Base-by-base conservation (phyloP, 2,797 vertebrate genomes). In the Halcyon smyrnensis region DNA sequence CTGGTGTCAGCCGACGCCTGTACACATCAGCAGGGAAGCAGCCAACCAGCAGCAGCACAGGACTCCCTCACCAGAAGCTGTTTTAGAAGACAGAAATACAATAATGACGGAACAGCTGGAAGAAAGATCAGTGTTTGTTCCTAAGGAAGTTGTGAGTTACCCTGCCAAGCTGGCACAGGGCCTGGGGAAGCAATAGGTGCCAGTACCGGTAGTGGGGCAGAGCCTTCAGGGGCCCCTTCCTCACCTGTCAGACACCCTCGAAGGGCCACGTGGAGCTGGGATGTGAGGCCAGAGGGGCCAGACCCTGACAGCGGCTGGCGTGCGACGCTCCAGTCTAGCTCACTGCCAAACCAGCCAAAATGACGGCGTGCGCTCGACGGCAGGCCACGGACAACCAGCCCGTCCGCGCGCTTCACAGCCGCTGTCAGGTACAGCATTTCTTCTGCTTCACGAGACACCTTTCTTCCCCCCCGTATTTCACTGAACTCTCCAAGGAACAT, bases 151-250 rank as follows among this genome's bases (percentile, higher is more conserved):
- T 28, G 4, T 12, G 4, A 37, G 71, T 27, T 36, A n/a, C 10
- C 10, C 15, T 0, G 9, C 12, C 37, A 11, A 21, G 65, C 0
- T 12, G 46, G 46, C 53, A 32, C 2, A 15, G 12, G 46, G 59
- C 53, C 41, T 3, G 18, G 12, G 46, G 59, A 34, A 76, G 41
- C 15, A 8, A 20, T 7, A 8, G 48, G 51, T 30, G 39, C 0
- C 5, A 3, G 25, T 9, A 21, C 14, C 6, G 0, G 0, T 17
- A 36, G 41, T 23, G 59, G 15, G 46, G 8, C 46, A 32, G 53
- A 43, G 41, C 28, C 36, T 21, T 62, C 28, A 24, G 25, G 28
- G 50, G 9, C 36, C 25, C 39, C 27, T 16, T 57, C 23, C 32
- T 23, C 34, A 6, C 10, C 34, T 37, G 27, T 14, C 8, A 7